Evolutionary conservation across 2,113 vertebrate species (phyloP), one percentile per base, ranked within the genome.

Genomic region (Corythoichthys intestinalis): DNA sequence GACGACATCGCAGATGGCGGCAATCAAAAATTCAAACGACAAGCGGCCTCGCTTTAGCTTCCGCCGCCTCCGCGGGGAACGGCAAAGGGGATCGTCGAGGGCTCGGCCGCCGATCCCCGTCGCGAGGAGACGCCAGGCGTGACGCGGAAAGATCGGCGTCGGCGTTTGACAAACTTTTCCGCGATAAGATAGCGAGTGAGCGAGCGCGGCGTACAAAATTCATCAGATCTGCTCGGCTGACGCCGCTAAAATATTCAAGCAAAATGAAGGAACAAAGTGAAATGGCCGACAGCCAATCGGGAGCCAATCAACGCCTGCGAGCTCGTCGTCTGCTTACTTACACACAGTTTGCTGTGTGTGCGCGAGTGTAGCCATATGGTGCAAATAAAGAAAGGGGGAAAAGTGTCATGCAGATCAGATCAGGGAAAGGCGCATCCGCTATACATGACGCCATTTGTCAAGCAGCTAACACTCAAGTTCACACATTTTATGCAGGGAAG

Each of bases 11-110:
- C 89, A 91, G 85, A 90, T 88, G 89, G 89, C 86, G 87, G 77
- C 85, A 88, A 91, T 91, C 86, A 89, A 87, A 90, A 85, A 90
- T 90, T 87, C 77, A 88, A 87, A 89, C 81, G 81, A 88, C 84
- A 86, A 87, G 86, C 82, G 77, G 84, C 81, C 80, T 85, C 73
- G 63, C 81, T 87, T 86, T 82, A 83, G 78, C 83, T 77, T 75
- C 76, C 76, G 77, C 83, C 76, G 72, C 61, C 41, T 15, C 59
- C 38, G 61, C 61, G 44, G 17, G 53, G 11, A 38, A 38, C 17
- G 62, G 44, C 37, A 41, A 20, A 17, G 38, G 4, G 59, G 37
- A 11, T 1, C 1, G 12, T 4, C 38, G 58, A 70, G 82, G 83
- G 86, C 83, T 85, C 6, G 14, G 13, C 35, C 35, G 37, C 58